Base-by-base conservation (phyloP, 2,797 vertebrate genomes). In the Hemitrygon akajei region DNA sequence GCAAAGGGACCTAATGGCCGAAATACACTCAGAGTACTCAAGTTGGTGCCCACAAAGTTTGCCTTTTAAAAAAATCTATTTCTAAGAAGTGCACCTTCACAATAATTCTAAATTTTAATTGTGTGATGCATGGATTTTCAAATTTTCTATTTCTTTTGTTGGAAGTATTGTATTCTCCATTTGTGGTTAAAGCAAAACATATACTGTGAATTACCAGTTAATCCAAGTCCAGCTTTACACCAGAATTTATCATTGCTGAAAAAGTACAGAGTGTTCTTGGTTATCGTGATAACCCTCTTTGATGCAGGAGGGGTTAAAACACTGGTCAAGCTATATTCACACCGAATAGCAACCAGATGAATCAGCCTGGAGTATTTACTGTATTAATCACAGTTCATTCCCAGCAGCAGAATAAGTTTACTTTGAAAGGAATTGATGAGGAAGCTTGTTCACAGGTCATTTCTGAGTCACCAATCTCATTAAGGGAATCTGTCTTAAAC, bases 261-360 rank as follows among this genome's bases (percentile, higher is more conserved):
- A 93, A 75, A 93, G 91, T 76, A 93, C 91, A 93, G 7, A 27
- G 76, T 30, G 40, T 93, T 58, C 91, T 76, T 75, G 40, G 91
- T 58, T 73, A 18, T 93, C 30, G 71, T 93, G 71, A 93, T 93
- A 75, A 93, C 6, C 22, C 40, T 56, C 91, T 40, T 75, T 92
- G 69, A 93, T 27, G 91, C 71, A 58, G 40, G 25, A 66, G 60
- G 71, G 14, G 11, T 92, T 75, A 37, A 92, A 4, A 73, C 47
- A 69, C 63, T 92, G 69, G 66, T 93, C 58, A 30, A 75, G 40
- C 71, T 40, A 58, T 76, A 76, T 75, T 93, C 91, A 58, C 56
- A 25, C 76, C n/a, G 71, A 76, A 40, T 58, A 76, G 71, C 71
- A 75, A 93, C 71, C 20, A 75, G 71, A 75, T 75, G 71, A 75